Conservation (phyloP, 2,888 invertebrate genomes). For the Hetaerina titia region DNA sequence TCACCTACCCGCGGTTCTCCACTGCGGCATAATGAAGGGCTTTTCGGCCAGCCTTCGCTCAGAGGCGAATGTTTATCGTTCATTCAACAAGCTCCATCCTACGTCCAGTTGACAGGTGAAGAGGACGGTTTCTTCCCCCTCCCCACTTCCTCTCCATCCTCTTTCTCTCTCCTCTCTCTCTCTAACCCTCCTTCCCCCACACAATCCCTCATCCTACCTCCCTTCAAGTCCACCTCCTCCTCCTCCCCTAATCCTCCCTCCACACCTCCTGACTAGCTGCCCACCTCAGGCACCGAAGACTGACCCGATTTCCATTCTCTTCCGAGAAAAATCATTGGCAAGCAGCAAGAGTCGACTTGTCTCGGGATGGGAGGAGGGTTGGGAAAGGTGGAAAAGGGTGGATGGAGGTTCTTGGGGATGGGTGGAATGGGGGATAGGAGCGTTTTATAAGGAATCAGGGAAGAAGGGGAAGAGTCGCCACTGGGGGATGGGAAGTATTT, state of each 20-base stretch:
- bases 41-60: not conserved
- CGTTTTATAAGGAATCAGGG: not conserved
- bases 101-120: not conserved
- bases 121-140: not conserved
- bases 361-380: not conserved
- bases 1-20: not conserved
- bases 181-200: not conserved
- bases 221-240: not conserved
- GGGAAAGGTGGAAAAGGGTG: not conserved
- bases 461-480: no score
- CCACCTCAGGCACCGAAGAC: not conserved
- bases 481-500: not conserved
- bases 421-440: not conserved
- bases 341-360: constrained; percentile 48
- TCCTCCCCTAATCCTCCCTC: not conserved
- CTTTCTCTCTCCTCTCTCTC: not conserved
- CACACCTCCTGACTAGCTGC: not conserved
- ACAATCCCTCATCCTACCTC: not conserved
- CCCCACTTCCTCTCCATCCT: no score
- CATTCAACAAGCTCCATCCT: not conserved
- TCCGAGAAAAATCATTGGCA: constrained; percentile 56
- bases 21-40: not conserved
- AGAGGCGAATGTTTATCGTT: not conserved
- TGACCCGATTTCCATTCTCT: constrained; percentile 58
- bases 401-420: not conserved